Base-by-base conservation (phyloP, 2,888 invertebrate species). In the Lepidochrysops patricia region DNA sequence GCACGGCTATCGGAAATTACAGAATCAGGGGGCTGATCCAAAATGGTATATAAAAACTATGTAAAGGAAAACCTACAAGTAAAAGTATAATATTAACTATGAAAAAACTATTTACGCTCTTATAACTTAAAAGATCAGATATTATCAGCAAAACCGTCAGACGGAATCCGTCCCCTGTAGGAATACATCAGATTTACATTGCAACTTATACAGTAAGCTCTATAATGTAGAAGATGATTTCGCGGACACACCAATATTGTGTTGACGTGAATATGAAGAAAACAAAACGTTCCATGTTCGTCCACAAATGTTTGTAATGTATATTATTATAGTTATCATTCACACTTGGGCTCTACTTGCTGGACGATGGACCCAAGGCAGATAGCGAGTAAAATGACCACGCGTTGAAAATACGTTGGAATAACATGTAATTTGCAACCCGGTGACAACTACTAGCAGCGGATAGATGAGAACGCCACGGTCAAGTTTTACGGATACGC, bases 71-170 rank as follows among this genome's bases (percentile, higher is more conserved):
- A 9, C 43, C 12, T 43, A 43, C 19, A 7, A 4, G 43, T 23
- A 43, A 43, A 43, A 43, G 43, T 43, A 43, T 43, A 43, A 19
- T 43, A 15, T 43, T 43, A 43, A 43, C 43, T 43, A 19, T 43
- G 43, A 43, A 23, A 19, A 43, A 43, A 23, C 43, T 12, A 43
- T 43, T 19, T 43, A 26, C 35, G 12, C 6, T 23, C 27, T 43
- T 37, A 43, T 43, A 57, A 26, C 15, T 26, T 57, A 13, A 43
- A 25, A 57, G n/a, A n/a, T n/a, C n/a, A n/a, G n/a, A 35, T 13
- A 43, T 19, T 19, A 43, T 43, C 15, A 9, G 9, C 19, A 4
- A 43, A 43, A 19, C 9, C 19, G 29, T 29, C 29, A 7, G 23
- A 43, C 19, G 43, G 43, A 9, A 19, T 4, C 19, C 23, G 23